Base-by-base conservation (phyloP, 2,888 invertebrate species). In the Eledone cirrhosa region DNA sequence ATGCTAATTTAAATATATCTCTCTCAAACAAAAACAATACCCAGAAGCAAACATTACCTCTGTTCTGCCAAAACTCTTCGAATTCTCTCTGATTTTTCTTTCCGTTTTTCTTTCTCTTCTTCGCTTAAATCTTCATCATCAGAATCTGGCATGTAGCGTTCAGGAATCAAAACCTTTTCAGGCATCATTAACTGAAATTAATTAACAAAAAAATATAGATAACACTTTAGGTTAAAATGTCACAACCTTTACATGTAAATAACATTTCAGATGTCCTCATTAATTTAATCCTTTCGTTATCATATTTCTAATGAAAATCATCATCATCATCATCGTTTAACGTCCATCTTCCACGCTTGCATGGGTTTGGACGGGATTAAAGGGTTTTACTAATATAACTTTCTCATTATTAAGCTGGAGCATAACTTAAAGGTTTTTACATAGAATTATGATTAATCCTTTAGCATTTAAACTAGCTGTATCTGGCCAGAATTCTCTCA, bases 131-230 rank as follows among this genome's bases (percentile, higher is more conserved):
- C 91, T 90, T 96, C 95, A 84, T 96, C 96, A 83, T 95, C 95
- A 1, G 88, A 87, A 90, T 97, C 97, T 31, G 97, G 96, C 85
- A 97, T 94, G 88, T 97, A 97, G 84, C 97, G 93, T 91, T 97
- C 97, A 0, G 97, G 97, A 86, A 97, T 97, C 81, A 94, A 92
- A 85, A 97, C 97, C 92, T 97, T 97, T 90, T 95, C 95, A 22
- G 97, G 97, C 24, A 96, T 95, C 76, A 95, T 95, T 48, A 97
- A 92, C 86, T 97, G 92, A 89, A 94, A 83, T 19, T 63, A 7
- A 63, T 24, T 72, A 19, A 27, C 29, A 33, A 72, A 31, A 31
- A 24, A 69, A 69, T 22, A 72, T 22, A 27, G 29, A 72, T 72
- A 13, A 27, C 24, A 27, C n/a, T 72, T 27, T 11, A 2, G 29